These are phyloP conservation scores for Catocala nupta DNA, from an alignment of 2,888 invertebrate species.

Conservation along the genomic window DNA sequence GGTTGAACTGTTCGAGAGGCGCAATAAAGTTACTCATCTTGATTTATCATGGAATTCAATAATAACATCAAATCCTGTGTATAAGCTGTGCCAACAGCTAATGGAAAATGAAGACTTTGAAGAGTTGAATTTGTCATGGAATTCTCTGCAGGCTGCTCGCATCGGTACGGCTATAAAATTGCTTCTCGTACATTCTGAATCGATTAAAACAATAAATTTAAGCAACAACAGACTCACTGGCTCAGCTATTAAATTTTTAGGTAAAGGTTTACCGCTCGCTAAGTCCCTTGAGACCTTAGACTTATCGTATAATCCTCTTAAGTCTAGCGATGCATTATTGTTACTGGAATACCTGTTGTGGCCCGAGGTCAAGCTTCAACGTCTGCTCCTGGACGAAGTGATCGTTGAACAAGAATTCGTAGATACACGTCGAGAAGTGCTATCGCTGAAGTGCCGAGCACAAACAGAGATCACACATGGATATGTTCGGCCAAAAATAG, in stretches of 20 bases:
- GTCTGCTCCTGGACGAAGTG: conserved; percentile 60
- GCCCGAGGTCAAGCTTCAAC: conserved; percentile 49
- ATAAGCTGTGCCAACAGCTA: conserved; percentile 12
- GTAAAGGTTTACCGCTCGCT: conserved; percentile 41
- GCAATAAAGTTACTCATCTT: conserved; percentile 58
- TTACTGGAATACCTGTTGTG: conserved; percentile 53
- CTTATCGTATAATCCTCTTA: conserved; percentile 65
- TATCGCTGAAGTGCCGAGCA: conserved; percentile 41
- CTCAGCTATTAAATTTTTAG: conserved; percentile 48
- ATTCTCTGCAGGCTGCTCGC: conserved; percentile 10
- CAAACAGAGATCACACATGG: conserved; percentile 59
- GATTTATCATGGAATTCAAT: conserved; percentile 66
- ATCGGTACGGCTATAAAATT: conserved; percentile 15
- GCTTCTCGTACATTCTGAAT: background rate
- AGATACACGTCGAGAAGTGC: conserved; percentile 37
- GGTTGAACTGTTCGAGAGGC: conserved; percentile 54
- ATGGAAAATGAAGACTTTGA: conserved; percentile 5
- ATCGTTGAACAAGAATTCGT: conserved; percentile 57
- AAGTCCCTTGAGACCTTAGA: conserved; percentile 56
- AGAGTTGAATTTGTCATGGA: conserved; percentile 24
- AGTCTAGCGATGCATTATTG: conserved; percentile 54
- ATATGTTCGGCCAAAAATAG: conserved; percentile 39
- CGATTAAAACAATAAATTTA: conserved; percentile 11
- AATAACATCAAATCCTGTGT: conserved; percentile 28
- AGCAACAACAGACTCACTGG: conserved; percentile 19